Base-by-base conservation (phyloP, 2,888 invertebrate genomes). In the Caenorhabditis auriculariae region DNA sequence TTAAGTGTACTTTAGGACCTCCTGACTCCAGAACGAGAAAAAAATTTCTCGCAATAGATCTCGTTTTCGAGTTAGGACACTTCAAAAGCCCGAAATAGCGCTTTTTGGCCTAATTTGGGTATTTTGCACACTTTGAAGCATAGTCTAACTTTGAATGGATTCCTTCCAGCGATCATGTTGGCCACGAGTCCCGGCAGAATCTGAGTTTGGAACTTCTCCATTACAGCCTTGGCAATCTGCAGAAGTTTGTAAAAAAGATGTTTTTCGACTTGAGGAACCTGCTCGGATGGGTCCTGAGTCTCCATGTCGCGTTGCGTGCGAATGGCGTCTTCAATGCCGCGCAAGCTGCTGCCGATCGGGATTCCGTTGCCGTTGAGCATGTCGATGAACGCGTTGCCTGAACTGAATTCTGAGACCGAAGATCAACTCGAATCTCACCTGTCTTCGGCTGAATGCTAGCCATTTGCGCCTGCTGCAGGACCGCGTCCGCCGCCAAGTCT, bases 141-240 rank as follows among this genome's bases (percentile, higher is more conserved):
- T n/a, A n/a, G n/a, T n/a, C n/a, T n/a, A n/a, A 74, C 66, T 59
- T 72, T 68, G 60, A 74, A 74, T 2, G 72, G 71, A 44, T 75
- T 72, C 44, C 54, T 41, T 12, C 73, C 73, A 5, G 73, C 69
- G 3, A 77, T 75, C 58, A 77, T 66, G 41, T 75, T 77, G 3
- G 74, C 75, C 27, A 77, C 77, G 4, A 77, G 53, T 2, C 76
- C 77, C 1, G 77, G 77, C 4, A 77, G 56, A 29, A 77, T 74
- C 56, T 77, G 77, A n/a, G 66, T 65, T 55, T 75, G 77, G 55
- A 77, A 75, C 53, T 75, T 75, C 52, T 77, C 76, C 35, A 77
- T 61, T 2, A 77, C 74, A 1, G 74, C 74, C 54, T 77, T 76
- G 3, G 74, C 77, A 3, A 76, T 74, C 68, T 76, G 59, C 26